Evolutionary conservation across 2,888 invertebrate genomes (phyloP).

Genomic region (Cephonodes hylas): DNA sequence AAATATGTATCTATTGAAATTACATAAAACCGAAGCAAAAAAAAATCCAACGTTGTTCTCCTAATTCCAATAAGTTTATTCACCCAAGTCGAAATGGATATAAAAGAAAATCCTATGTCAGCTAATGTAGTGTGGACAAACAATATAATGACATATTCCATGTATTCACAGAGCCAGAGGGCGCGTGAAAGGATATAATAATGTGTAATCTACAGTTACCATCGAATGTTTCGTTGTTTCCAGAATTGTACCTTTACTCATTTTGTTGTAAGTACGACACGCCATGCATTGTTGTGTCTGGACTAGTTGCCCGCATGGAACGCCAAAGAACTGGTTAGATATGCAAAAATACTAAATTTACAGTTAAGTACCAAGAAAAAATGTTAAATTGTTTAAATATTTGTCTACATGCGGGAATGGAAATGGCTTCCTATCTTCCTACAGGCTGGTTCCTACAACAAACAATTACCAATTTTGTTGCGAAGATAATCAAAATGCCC

Average conservation of each 20-base stretch:
- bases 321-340: neutral
- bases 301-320: neutral
- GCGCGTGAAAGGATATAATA: slow-evolving; percentile 18
- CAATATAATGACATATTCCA: neutral
- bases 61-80: neutral
- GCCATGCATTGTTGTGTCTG: neutral
- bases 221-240: neutral
- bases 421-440: no score
- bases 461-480: no score
- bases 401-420: no score
- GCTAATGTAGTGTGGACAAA: neutral
- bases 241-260: neutral
- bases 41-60: neutral
- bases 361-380: neutral
- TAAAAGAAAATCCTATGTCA: no score
- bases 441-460: no score
- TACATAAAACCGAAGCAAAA: no score
- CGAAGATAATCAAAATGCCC: no score
- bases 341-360: neutral
- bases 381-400: no score
- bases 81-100: no score
- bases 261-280: neutral
- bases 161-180: neutral
- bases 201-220: slow-evolving; percentile 21
- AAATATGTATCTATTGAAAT: no score